phyloP scores from a whole-genome alignment of 2,797 vertebrate species.

The Parambassis ranga region DNA sequence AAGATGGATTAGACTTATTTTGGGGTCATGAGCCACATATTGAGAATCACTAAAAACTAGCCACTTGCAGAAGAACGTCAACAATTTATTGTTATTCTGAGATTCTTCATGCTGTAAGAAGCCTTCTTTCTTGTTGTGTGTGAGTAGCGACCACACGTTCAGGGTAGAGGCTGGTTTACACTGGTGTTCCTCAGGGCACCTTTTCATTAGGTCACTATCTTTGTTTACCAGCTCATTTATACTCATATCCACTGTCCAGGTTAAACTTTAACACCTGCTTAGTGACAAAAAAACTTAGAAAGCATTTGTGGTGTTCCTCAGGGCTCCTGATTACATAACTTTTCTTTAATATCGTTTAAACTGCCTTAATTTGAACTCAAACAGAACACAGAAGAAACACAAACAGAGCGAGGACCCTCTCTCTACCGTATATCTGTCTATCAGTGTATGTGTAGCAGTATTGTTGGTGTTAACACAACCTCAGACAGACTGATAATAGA shows the following conservation, averaged over 20 bases:
- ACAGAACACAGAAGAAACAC: not conserved
- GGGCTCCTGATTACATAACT: not conserved
- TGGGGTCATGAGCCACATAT: slow-evolving; percentile 7
- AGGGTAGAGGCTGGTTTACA: not conserved
- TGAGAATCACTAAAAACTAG: slow-evolving; percentile 6
- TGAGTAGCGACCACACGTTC: no score
- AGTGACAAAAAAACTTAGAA: no score
- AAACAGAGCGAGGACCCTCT: slow-evolving; percentile 2
- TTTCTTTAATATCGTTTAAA: no score
- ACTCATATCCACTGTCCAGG: no score
- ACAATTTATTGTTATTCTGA: not conserved
- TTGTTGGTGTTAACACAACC: slow-evolving; percentile 74
- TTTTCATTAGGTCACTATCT: no score
- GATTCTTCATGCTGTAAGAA: not conserved
- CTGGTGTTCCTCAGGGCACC: not conserved
- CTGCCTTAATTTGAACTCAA: not conserved
- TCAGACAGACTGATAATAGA: slow-evolving; percentile 71
- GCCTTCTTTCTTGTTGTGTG: not conserved
- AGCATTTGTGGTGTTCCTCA: not conserved
- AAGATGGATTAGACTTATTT: slow-evolving; percentile 41
- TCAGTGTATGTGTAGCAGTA: slow-evolving; percentile 56
- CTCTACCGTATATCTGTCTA: slow-evolving; percentile 36
- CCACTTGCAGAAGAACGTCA: slow-evolving; percentile 1
- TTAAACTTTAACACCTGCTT: no score
- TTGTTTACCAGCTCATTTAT: no score